Evolutionary conservation across 2,113 vertebrate species (phyloP).

Genomic region (Dinomys branickii): DNA sequence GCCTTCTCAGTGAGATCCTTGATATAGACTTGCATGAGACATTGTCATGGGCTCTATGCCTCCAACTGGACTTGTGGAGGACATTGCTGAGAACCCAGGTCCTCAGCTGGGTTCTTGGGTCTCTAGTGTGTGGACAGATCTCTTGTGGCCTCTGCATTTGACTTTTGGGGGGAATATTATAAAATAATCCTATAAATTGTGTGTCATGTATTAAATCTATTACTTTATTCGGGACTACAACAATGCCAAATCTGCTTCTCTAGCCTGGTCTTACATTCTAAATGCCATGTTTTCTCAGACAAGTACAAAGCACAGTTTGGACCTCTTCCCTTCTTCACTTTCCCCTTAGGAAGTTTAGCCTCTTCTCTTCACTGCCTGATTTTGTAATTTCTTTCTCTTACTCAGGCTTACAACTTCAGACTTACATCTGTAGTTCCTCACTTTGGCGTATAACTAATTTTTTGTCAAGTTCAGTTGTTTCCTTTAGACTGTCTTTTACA

Average conservation of each 20-base stretch:
- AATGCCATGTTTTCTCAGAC: neutral
- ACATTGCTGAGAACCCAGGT: neutral
- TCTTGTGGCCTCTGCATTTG: neutral
- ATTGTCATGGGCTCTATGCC: neutral
- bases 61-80: neutral
- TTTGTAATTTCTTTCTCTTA: conserved; percentile 16
- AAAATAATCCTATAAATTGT: neutral
- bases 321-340: neutral
- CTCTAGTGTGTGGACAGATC: neutral
- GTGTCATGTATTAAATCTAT: neutral
- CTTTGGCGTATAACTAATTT: conserved; percentile 17
- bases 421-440: neutral
- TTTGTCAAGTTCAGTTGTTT: conserved; percentile 10
- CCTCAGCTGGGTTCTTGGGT: neutral
- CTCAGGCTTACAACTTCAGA: neutral
- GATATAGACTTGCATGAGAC: neutral
- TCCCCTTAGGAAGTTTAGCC: neutral
- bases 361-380: conserved; percentile 20
- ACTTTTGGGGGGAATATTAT: neutral
- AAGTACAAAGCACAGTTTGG: conserved; percentile 12
- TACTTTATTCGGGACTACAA: neutral
- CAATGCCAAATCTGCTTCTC: conserved; percentile 8
- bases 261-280: conserved; percentile 16
- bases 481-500: conserved; percentile 17
- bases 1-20: neutral